phyloP scores from a whole-genome alignment of 1,140 invertebrate species.

The Danaus plexippus region DNA sequence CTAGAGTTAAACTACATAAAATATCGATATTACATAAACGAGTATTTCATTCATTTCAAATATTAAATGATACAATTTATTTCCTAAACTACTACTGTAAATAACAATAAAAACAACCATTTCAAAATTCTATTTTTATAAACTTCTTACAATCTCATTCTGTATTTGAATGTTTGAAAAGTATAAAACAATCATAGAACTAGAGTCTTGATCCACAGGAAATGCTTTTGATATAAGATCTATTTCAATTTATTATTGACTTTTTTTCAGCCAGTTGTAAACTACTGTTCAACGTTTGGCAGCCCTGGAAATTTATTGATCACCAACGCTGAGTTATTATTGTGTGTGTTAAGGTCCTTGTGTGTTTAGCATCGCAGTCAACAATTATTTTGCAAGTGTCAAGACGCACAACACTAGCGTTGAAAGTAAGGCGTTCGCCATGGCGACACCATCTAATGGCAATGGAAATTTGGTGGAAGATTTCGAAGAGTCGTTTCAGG shows the following conservation, averaged over 20 bases:
- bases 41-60: too few species aligned
- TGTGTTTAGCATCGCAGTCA: slow-evolving; percentile 2
- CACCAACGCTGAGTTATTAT: neutral
- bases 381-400: slow-evolving; percentile 14
- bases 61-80: too few species aligned
- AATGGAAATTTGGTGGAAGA: slow-evolving; percentile 87
- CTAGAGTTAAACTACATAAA: too few species aligned
- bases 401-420: slow-evolving; percentile 12
- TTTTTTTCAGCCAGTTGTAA: neutral
- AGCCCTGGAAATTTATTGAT: slow-evolving; percentile 20
- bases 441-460: slow-evolving; percentile 85
- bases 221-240: too few species aligned
- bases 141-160: too few species aligned
- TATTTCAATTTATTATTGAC: slow-evolving; percentile 6
- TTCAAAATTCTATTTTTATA: too few species aligned
- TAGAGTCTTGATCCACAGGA: too few species aligned
- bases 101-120: too few species aligned
- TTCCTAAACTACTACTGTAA: too few species aligned
- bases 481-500: slow-evolving; percentile 88
- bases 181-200: too few species aligned
- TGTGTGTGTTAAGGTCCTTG: slow-evolving; percentile 1
- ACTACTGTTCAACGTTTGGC: slow-evolving; percentile 9
- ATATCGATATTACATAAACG: too few species aligned
- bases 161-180: too few species aligned
- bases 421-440: slow-evolving; percentile 46